phyloP scores from a whole-genome alignment of 2,888 invertebrate species.

The Agapetus fuscipes region DNA sequence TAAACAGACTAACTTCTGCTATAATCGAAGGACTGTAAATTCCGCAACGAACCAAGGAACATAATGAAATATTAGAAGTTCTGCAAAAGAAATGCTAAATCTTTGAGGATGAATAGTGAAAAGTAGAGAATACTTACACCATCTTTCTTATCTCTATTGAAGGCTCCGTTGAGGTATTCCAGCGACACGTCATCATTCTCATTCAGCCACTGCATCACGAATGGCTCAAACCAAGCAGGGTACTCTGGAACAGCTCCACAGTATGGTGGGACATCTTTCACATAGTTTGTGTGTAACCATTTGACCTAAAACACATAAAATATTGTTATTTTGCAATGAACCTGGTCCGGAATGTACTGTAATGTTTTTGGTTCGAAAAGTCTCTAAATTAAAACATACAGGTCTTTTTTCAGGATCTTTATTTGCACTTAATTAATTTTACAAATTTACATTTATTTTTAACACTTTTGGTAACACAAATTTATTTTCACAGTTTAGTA shows the following conservation, averaged over 20 bases:
- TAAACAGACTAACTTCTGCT: too few species aligned
- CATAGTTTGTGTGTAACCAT: constrained; percentile 97
- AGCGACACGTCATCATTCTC: constrained; percentile 99
- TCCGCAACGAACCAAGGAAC: not conserved
- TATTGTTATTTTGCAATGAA: not conserved
- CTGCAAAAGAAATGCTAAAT: not conserved
- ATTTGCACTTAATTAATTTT: too few species aligned
- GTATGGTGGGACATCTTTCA: constrained; percentile 94
- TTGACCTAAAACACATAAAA: constrained; percentile 64
- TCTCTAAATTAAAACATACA: too few species aligned
- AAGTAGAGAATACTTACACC: constrained; percentile 53
- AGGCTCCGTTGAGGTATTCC: constrained; percentile 97
- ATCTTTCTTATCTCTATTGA: constrained; percentile 93
- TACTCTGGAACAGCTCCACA: constrained; percentile 97
- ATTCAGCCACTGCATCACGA: constrained; percentile 99
- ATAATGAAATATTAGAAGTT: not conserved
- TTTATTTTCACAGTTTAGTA: too few species aligned
- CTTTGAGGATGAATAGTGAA: not conserved
- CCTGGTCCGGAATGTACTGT: too few species aligned
- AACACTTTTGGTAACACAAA: too few species aligned
- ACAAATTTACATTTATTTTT: too few species aligned
- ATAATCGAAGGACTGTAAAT: too few species aligned
- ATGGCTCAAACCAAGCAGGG: constrained; percentile 99
- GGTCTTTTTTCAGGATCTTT: too few species aligned
- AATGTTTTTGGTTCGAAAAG: too few species aligned